Evolutionary conservation across 1,140 invertebrate genomes (phyloP), one percentile per base, ranked within the genome.

Genomic region (Calliopsis andreniformis): DNA sequence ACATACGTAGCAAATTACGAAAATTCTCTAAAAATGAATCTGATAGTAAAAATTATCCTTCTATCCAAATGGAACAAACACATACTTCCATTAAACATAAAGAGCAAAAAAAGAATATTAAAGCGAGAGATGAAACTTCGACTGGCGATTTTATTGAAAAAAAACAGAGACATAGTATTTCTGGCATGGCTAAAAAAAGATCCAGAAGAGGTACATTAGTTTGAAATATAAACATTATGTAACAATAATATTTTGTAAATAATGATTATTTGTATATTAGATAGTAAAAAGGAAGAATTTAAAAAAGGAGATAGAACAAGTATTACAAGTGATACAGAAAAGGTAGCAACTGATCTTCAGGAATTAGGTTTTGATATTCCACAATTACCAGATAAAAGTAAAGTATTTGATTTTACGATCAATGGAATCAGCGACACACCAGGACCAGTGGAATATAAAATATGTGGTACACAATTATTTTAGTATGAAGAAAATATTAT

Each of bases 371-470:
- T 55, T 8, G 30, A 62, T 30, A 23, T 70, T 35, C n/a, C 39
- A 45, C 30, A 10, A 14, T 12, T 51, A 0, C 45, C 47, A 6
- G 45, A 76, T 1, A 32, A 76, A 4, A 68, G 58, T 20, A 71
- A 75, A 67, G 42, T 70, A n/a, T 81, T 72, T 16, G 58, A 67
- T 63, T 86, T 72, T 35, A 72, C 53, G 4, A 49, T 78, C 3
- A 73, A 49, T 7, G 78, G 53, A 47, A 30, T 86, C 18, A n/a
- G 35, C 0, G 55, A 78, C 10, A 78, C 72, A 3, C 14, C 69
- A 56, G 75, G 49, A 23, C 62, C 53, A 0, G 45, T 77, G 0
- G 58, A 82, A 45, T 75, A 83, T 23, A 83, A 86, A 82, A 78
- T 86, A 53, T 69, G 62, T 16, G 84, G 78, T 82, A 80, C 56